Base-by-base conservation (phyloP, 2,113 vertebrate genomes). In the Garra rufa region DNA sequence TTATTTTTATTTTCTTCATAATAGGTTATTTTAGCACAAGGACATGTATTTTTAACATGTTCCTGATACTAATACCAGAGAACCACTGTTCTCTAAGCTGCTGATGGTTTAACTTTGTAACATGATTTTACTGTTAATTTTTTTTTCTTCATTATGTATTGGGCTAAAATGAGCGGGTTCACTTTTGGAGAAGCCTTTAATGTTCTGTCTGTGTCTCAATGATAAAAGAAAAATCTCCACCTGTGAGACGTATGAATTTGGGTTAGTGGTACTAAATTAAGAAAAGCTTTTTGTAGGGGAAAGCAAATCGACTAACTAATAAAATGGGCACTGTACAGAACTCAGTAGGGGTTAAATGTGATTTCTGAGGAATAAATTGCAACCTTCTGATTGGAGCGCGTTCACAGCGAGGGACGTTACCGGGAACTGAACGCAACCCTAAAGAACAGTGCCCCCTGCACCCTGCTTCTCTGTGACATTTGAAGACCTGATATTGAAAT, bases 301-400 rank as follows among this genome's bases (percentile, higher is more conserved):
- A 83, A 86, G 67, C 75, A 59, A 90, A 88, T 89, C 77, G 87
- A 77, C 87, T 86, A 88, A 89, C 67, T 43, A 41, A 17, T 85
- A 86, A 88, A 92, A 92, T 91, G 85, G 88, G 87, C 90, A 84
- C 88, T 93, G 93, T 92, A 93, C 92, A 92, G 92, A 88, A 90
- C 88, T 87, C 89, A 76, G 89, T 92, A 92, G 92, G 91, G 81
- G 77, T 78, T 81, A 78, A 83, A 90, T 92, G 90, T 90, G 69
- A 87, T 92, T 92, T 92, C 89, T n/a, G 38, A 46, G 34, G 38
- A 38, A 77, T 81, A 50, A 28, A 52, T 52, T 19, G 17, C 17
- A 2, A 75, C 14, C 52, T 65, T 76, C 41, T 76, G 78, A 79
- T 77, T 70, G 55, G 8, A 71, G 28, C 50, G 28, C 48, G 46